Conservation (phyloP, 2,888 invertebrate genomes). For the Stenodema calcarata region DNA sequence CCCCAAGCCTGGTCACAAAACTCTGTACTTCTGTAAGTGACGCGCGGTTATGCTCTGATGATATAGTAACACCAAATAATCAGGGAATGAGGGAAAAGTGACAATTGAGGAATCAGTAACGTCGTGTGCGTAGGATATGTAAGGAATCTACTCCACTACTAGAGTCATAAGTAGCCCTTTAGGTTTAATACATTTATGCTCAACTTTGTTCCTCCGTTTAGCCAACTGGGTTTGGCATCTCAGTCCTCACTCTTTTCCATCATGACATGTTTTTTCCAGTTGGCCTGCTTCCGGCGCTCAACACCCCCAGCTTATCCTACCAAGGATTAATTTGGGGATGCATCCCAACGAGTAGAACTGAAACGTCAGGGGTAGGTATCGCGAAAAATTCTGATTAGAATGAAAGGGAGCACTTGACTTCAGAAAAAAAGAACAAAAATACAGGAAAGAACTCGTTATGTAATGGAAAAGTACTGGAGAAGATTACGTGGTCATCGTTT, state of each 20-base stretch:
- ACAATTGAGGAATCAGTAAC: no score
- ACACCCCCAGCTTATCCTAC: background rate
- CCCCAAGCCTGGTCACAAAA: no score
- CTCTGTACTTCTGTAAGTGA: no score
- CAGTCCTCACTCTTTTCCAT: background rate
- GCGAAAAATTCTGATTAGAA: slow-evolving; percentile 13
- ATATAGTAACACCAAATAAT: no score
- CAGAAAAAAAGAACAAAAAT: background rate
- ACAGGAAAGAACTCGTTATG: slow-evolving; percentile 12
- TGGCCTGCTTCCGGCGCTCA: background rate
- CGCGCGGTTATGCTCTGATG: no score
- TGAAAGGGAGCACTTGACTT: slow-evolving; percentile 18
- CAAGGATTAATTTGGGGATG: slow-evolving; percentile 21
- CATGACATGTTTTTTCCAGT: background rate
- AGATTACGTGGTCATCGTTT: slow-evolving; percentile 24
- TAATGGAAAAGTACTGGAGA: slow-evolving; percentile 24
- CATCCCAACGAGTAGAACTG: background rate
- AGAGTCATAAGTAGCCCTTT: no score
- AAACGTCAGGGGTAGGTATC: background rate
- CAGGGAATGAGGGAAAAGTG: no score
- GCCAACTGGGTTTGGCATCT: background rate
- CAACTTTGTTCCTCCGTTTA: no score
- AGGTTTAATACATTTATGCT: no score
- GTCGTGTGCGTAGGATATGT: no score
- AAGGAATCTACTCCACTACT: no score